Conservation (phyloP, 1,140 invertebrate genomes). For the Megathymus violae region DNA sequence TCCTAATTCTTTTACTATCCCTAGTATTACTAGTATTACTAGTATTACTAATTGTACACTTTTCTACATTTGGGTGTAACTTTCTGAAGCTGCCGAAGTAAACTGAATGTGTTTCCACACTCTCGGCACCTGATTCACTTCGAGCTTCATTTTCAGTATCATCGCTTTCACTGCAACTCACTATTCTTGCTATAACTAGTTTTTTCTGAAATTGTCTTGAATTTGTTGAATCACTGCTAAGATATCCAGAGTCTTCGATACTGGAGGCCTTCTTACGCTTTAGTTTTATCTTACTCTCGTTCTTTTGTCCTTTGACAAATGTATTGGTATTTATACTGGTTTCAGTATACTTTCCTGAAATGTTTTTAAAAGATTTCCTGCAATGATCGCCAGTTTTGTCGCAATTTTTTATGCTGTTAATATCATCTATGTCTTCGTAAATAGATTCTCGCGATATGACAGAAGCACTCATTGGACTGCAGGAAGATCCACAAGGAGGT, state of each 20-base stretch:
- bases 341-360: conserved; percentile 33
- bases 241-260: conserved; percentile 88
- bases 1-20: conserved; percentile 57
- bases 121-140: conserved; percentile 93
- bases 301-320: conserved; percentile 60
- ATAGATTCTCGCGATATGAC: conserved; percentile 65
- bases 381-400: conserved; percentile 13
- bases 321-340: conserved; percentile 67
- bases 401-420: conserved; percentile 10
- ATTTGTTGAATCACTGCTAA: conserved; percentile 90
- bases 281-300: conserved; percentile 53
- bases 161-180: conserved; percentile 86
- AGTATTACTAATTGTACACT: conserved; percentile 40
- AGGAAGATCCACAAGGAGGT: conserved; percentile 48
- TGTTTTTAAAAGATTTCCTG: conserved; percentile 36
- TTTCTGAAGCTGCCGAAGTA: conserved; percentile 87
- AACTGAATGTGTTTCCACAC: conserved; percentile 92
- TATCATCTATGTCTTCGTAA: conserved; percentile 67
- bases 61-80: conserved; percentile 47
- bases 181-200: conserved; percentile 68
- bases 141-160: conserved; percentile 91
- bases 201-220: conserved; percentile 72
- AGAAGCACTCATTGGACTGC: conserved; percentile 76
- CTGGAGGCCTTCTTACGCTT: conserved; percentile 65
- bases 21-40: conserved; percentile 53